phyloP scores from a whole-genome alignment of 1,140 invertebrate species.

The Eriocheir sinensis region DNA sequence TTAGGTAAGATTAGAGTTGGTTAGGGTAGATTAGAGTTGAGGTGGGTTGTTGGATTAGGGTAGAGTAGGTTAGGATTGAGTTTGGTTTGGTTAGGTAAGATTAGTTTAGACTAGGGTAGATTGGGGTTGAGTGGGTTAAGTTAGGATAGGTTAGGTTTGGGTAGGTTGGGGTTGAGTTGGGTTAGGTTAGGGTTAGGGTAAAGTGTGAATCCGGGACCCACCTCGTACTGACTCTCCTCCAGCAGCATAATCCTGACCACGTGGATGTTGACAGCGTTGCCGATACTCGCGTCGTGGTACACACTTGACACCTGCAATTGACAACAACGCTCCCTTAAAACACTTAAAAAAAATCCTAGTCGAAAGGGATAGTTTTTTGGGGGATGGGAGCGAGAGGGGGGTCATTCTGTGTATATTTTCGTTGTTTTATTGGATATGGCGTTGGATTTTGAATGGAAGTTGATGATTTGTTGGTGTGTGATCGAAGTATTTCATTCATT shows the following conservation, averaged over 20 bases:
- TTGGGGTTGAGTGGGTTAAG: too few species aligned
- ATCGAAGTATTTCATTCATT: too few species aligned
- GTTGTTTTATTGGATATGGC: too few species aligned
- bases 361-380: too few species aligned
- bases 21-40: neutral
- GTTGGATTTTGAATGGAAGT: neutral
- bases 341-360: neutral
- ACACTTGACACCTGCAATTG: constrained; percentile 88
- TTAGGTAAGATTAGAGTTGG: neutral
- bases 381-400: too few species aligned
- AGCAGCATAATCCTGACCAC: constrained; percentile 92
- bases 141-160: neutral
- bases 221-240: constrained; percentile 81
- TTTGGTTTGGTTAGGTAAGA: neutral
- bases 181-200: neutral
- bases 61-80: neutral
- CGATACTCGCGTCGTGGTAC: constrained; percentile 93
- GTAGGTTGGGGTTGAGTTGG: neutral
- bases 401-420: too few species aligned
- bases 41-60: neutral
- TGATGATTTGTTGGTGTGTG: too few species aligned
- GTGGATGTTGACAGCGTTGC: constrained; percentile 94
- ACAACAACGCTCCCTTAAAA: neutral
- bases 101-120: too few species aligned
- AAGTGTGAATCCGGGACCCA: constrained; percentile 84